Evolutionary conservation across 2,113 vertebrate genomes (phyloP).

Genomic region (Hemichromis elongatus): DNA sequence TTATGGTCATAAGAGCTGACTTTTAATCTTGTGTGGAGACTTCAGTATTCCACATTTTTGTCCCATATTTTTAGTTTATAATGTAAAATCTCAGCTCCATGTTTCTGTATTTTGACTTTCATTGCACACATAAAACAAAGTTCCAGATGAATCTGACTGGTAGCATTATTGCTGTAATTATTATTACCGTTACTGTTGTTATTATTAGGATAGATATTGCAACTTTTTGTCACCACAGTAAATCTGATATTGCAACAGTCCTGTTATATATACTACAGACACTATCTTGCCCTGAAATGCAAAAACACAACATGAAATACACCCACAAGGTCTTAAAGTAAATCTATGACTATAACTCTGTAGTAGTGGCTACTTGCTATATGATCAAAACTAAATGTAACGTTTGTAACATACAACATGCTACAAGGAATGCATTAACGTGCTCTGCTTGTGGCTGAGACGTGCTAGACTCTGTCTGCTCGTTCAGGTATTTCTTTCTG

Average conservation of each 20-base stretch:
- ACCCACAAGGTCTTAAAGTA: background rate
- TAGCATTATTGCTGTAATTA: background rate
- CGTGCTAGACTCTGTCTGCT: background rate
- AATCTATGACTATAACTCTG: background rate
- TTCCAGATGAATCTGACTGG: background rate
- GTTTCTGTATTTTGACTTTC: background rate
- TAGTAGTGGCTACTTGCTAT: background rate
- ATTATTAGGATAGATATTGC: background rate
- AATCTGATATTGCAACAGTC: background rate
- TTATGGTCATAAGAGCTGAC: background rate
- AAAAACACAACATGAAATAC: background rate
- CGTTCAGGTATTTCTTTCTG: background rate
- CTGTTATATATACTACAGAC: background rate
- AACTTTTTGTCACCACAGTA: background rate
- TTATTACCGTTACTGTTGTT: background rate
- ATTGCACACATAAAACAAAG: background rate
- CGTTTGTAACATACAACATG: background rate
- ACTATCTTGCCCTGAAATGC: background rate
- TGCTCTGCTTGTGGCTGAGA: background rate
- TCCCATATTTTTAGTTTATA: background rate
- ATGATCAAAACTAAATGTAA: background rate
- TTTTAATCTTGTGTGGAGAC: background rate
- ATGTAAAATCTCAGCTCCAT: background rate
- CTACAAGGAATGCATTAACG: background rate
- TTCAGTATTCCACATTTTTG: background rate